Percentiles rank a stretch among this genome's conserved stretches.
Evolutionary conservation across 2,888 invertebrate species (phyloP).

Genomic region (Phalangium opilio): DNA sequence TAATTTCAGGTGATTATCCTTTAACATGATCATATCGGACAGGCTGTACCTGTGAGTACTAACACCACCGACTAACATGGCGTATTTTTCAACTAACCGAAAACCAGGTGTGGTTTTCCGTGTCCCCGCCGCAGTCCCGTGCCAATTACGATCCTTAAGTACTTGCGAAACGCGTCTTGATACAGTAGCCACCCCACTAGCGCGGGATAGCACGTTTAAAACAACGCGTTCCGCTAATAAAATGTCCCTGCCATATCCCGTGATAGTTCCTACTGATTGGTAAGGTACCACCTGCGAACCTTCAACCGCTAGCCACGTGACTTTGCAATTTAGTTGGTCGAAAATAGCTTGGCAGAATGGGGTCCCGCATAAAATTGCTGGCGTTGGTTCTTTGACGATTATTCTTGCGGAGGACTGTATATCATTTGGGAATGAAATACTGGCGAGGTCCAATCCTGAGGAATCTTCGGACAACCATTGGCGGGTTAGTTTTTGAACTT

Average conservation of each 20-base stretch:
- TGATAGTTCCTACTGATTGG: slow-evolving; percentile 26
- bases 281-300: slow-evolving; percentile 23
- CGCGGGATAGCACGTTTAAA: slow-evolving; percentile 31
- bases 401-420: neutral
- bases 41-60: slow-evolving; percentile 33
- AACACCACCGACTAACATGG: slow-evolving; percentile 32
- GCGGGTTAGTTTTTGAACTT: slow-evolving; percentile 13
- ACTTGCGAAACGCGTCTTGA: slow-evolving; percentile 14
- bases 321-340: slow-evolving; percentile 28
- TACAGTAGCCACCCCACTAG: slow-evolving; percentile 32
- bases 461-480: slow-evolving; percentile 19
- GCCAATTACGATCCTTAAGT: slow-evolving; percentile 25
- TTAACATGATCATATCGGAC: slow-evolving; percentile 35
- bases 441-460: slow-evolving; percentile 15
- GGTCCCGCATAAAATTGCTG: slow-evolving; percentile 24
- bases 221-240: slow-evolving; percentile 33
- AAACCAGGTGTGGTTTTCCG: slow-evolving; percentile 36
- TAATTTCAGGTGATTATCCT: slow-evolving; percentile 35
- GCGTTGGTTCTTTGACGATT: neutral
- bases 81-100: slow-evolving; percentile 35
- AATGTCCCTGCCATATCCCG: slow-evolving; percentile 29
- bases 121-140: slow-evolving; percentile 32
- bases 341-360: slow-evolving; percentile 34
- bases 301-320: slow-evolving; percentile 29
- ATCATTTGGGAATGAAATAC: slow-evolving; percentile 7